phyloP scores from a whole-genome alignment of 2,797 vertebrate genomes.

The Artibeus jamaicensis region DNA sequence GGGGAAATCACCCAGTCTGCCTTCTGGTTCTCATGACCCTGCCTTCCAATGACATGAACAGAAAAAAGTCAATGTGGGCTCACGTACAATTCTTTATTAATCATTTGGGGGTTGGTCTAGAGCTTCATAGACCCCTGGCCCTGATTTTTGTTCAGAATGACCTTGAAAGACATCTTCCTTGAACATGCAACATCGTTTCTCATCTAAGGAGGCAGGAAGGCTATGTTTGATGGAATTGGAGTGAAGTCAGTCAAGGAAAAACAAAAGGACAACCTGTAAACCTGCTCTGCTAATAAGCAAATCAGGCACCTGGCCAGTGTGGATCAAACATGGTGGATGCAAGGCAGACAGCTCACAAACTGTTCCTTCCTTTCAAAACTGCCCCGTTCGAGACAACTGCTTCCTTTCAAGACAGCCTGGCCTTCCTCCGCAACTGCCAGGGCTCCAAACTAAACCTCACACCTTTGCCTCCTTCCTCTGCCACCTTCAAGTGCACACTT shows the following conservation, averaged over 20 bases:
- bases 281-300: background rate
- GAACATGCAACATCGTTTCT: background rate
- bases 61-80: background rate
- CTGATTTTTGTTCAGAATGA: constrained; percentile 38
- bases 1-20: background rate
- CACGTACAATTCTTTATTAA: background rate
- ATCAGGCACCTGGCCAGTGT: background rate
- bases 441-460: background rate
- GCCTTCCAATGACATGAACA: constrained; percentile 19
- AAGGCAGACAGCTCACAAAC: background rate
- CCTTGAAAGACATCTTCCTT: background rate
- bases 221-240: background rate
- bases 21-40: constrained; percentile 4
- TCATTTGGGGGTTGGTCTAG: background rate
- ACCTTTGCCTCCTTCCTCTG: background rate
- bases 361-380: constrained; percentile 3
- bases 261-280: background rate
- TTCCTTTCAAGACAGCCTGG: background rate
- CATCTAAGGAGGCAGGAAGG: background rate
- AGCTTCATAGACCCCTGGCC: background rate
- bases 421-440: background rate
- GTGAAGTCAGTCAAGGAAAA: background rate
- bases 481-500: background rate
- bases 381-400: too few species aligned
- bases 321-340: background rate